These are phyloP conservation scores for Micrastur ruficollis DNA, from an alignment of 2,797 vertebrate genomes.

Conservation along the genomic window DNA sequence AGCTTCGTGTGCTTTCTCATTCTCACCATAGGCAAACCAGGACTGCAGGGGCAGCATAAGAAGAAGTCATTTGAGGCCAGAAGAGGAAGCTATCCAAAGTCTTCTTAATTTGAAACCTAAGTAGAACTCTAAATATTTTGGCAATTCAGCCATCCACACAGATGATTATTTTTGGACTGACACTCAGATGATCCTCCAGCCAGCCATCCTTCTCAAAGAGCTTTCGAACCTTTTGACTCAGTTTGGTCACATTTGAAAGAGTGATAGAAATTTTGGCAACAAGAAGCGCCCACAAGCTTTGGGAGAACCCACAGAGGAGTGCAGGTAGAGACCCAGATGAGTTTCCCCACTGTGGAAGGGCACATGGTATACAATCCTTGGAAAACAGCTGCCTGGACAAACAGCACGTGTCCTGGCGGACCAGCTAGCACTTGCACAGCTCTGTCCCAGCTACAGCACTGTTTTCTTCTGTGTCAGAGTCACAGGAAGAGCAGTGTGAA, in stretches of 20 bases:
- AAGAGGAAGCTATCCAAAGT: not conserved
- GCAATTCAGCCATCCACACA: not conserved
- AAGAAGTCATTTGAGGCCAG: not conserved
- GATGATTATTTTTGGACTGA: not conserved
- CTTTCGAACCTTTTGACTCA: not conserved
- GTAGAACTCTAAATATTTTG: not conserved
- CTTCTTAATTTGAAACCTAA: not conserved
- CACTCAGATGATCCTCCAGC: not conserved
- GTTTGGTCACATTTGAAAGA: not conserved
- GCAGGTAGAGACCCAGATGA: not conserved
- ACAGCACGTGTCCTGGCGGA: not conserved
- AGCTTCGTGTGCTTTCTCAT: not conserved
- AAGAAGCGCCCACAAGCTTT: not conserved
- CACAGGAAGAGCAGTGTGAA: conserved; percentile 46
- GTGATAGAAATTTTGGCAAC: not conserved
- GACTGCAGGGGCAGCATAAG: not conserved
- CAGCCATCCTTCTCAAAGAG: not conserved
- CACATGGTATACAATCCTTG: not conserved
- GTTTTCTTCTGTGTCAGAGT: not conserved
- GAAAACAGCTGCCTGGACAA: not conserved
- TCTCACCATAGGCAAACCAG: not conserved
- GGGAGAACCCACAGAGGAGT: not conserved
- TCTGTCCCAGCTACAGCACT: not conserved
- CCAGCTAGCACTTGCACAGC: not conserved
- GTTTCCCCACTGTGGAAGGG: not conserved